These are phyloP conservation scores for Pipistrellus pygmaeus DNA, from an alignment of 2,797 vertebrate genomes.

Conservation along the genomic window DNA sequence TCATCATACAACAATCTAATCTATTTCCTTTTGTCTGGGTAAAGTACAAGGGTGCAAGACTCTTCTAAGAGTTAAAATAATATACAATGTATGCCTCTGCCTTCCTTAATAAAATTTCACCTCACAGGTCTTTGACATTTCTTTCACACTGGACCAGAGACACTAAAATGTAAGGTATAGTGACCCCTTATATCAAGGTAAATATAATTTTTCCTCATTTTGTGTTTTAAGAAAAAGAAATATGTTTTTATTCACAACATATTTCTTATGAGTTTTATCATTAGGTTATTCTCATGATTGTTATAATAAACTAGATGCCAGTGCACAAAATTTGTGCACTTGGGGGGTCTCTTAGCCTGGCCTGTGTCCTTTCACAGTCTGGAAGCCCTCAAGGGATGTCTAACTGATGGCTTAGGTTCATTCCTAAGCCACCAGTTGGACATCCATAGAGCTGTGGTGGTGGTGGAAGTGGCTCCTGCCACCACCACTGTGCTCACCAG, in stretches of 20 bases:
- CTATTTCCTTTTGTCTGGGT: background rate
- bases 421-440: no score
- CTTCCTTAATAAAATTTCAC: background rate
- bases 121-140: background rate
- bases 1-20: background rate
- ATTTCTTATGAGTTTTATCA: background rate
- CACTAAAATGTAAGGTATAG: background rate
- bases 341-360: no score
- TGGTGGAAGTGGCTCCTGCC: no score
- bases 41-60: background rate
- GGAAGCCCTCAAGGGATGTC: no score
- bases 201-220: background rate
- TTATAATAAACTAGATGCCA: background rate
- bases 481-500: no score
- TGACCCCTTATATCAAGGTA: background rate
- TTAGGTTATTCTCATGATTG: background rate
- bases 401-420: no score
- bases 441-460: no score
- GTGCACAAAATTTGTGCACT: no score
- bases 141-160: background rate
- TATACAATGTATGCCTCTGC: background rate
- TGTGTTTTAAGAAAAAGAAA: conserved; percentile 10
- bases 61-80: background rate
- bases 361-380: no score
- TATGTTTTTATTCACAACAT: background rate